Percentiles rank a stretch among this genome's conserved stretches.
Conservation (phyloP, 2,888 invertebrate species). For the Pseudanteris insignis region DNA sequence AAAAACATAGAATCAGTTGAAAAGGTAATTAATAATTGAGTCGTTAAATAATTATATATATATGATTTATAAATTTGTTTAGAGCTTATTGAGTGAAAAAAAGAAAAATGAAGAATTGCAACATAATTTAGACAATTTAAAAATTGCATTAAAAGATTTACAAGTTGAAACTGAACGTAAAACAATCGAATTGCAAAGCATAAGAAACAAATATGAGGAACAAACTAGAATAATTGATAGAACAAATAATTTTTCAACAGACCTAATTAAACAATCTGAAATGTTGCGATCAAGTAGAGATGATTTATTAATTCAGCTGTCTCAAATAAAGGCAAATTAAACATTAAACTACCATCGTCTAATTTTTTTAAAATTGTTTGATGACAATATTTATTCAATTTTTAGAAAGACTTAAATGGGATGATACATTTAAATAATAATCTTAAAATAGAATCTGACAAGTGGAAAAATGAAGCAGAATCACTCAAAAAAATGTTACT, state of each 20-base stretch:
- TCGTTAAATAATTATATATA: conserved; percentile 1
- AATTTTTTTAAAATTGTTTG: neutral
- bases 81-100: conserved; percentile 12
- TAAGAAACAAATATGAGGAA: conserved; percentile 38
- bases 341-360: no score
- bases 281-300: conserved; percentile 46
- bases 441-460: conserved; percentile 49
- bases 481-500: conserved; percentile 50
- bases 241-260: conserved; percentile 45
- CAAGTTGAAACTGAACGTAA: conserved; percentile 11
- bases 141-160: neutral
- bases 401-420: conserved; percentile 44
- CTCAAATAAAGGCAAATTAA: conserved; percentile 45
- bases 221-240: conserved; percentile 41
- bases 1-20: no score
- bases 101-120: conserved; percentile 15
- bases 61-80: neutral
- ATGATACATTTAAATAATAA: conserved; percentile 41
- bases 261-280: conserved; percentile 48
- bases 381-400: conserved; percentile 9
- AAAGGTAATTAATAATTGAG: no score
- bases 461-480: conserved; percentile 47
- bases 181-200: neutral
- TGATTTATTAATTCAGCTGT: conserved; percentile 43
- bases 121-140: conserved; percentile 6